Evolutionary conservation across 2,888 invertebrate species (phyloP).

Genomic region (Pristionchus exspectatus): DNA sequence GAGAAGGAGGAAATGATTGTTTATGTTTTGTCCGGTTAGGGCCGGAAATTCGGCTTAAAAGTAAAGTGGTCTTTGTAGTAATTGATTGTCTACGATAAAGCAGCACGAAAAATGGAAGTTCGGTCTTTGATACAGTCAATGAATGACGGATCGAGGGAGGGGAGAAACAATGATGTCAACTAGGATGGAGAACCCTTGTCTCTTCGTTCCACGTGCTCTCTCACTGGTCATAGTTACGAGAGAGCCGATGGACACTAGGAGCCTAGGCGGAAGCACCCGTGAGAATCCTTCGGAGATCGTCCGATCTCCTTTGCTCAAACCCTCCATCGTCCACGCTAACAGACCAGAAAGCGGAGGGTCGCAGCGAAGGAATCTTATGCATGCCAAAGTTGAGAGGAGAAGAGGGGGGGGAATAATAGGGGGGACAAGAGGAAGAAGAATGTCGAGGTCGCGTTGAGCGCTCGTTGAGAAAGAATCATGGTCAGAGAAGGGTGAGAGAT

Average conservation of each 20-base stretch:
- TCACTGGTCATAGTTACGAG: not conserved
- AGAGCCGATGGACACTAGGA: not conserved
- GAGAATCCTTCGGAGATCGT: no score
- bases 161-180: not conserved
- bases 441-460: not conserved
- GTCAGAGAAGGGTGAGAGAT: not conserved
- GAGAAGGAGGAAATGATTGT: not conserved
- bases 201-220: not conserved
- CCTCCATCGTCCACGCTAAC: not conserved
- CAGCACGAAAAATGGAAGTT: not conserved
- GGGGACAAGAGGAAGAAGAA: constrained; percentile 11
- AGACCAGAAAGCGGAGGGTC: not conserved
- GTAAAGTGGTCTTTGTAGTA: not conserved
- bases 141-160: not conserved
- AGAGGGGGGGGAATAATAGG: constrained; percentile 15
- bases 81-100: not conserved
- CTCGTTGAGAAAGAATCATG: not conserved
- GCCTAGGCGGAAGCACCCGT: no score
- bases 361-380: constrained; percentile 20
- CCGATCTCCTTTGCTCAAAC: not conserved
- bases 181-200: not conserved
- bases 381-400: constrained; percentile 43
- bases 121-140: constrained; percentile 8
- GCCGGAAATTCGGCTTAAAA: not conserved
- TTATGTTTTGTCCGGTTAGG: not conserved